Conservation (phyloP, 2,797 vertebrate species). For the Australoheros facetus region DNA sequence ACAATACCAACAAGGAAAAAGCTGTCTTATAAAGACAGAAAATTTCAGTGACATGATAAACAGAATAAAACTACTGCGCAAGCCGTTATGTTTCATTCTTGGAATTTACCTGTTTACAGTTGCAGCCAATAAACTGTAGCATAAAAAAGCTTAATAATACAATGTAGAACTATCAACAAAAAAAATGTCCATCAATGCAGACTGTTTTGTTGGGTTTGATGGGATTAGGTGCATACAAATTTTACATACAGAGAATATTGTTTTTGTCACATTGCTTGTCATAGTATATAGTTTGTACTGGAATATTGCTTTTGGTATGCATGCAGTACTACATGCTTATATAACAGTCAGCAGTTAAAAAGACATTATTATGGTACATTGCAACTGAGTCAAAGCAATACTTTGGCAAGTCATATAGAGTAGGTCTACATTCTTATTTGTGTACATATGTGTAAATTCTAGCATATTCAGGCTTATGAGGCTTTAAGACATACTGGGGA, state of each 20-base stretch:
- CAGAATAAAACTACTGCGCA: not conserved
- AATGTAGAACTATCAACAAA: slow-evolving; percentile 13
- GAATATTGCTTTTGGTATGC: slow-evolving; percentile 51
- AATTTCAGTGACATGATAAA: slow-evolving; percentile 9
- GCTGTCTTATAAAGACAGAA: slow-evolving; percentile 16
- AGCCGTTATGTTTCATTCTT: not conserved
- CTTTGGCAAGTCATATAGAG: slow-evolving; percentile 20
- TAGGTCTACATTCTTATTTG: slow-evolving; percentile 36
- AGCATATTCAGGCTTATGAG: slow-evolving; percentile 19
- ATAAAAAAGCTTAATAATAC: slow-evolving; percentile 10
- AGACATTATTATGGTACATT: slow-evolving; percentile 2
- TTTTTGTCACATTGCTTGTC: slow-evolving; percentile 30
- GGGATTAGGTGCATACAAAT: not conserved
- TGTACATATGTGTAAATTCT: slow-evolving; percentile 23
- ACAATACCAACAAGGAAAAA: slow-evolving; percentile 14
- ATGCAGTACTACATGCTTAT: slow-evolving; percentile 66
- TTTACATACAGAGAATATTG: slow-evolving; percentile 17
- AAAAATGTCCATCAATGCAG: slow-evolving; percentile 2
- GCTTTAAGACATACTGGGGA: slow-evolving; percentile 4
- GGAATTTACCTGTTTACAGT: not conserved
- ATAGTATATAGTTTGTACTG: slow-evolving; percentile 26
- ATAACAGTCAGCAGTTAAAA: slow-evolving; percentile 34
- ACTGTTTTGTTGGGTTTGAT: not conserved
- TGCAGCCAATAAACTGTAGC: not conserved
- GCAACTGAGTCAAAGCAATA: not conserved